Base-by-base conservation (phyloP, 2,113 vertebrate genomes). In the Gila orcuttii region DNA sequence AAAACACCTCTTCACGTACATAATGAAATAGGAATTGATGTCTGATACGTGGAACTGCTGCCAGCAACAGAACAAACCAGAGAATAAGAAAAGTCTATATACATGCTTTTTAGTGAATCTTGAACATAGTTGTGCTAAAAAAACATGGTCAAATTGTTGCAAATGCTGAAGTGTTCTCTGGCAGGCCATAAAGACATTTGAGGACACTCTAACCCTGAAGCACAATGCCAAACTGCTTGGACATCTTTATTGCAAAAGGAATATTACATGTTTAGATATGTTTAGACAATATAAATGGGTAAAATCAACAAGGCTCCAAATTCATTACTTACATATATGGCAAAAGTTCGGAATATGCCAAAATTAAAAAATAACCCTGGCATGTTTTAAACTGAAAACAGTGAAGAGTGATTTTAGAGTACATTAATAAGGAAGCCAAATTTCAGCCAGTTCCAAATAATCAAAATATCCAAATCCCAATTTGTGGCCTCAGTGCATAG, bases 251-350 rank as follows among this genome's bases (percentile, higher is more conserved):
- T 89, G 84, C 80, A 86, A 80, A 42, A 71, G 62, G 57, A 84
- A 89, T 86, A 81, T 87, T 71, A 89, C 88, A 87, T 85, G n/a
- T 87, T 89, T 59, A 76, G 83, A 87, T 87, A 87, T 84, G 84
- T 45, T 87, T 82, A 86, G 86, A 62, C 76, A 83, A 69, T 83
- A 86, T 85, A 85, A 39, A 52, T 12, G 33, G 36, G 39, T 36
- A 52, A 82, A 88, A 75, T 68, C 68, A 33, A 75, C 69, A 68
- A 82, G 68, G 82, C 76, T 39, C 33, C 73, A 71, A 57, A 74
- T 28, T 39, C 31, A 52, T 79, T 74, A 55, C 76, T 71, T 60
- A 62, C 52, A 84, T 7, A 73, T 3, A 83, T 59, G 82, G 47
- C 66, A 19, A 83, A 10, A 69, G 47, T 57, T 83, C 50, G 57